Evolutionary conservation across 2,797 vertebrate species (phyloP).

Genomic region (Jordanella pulchra): DNA sequence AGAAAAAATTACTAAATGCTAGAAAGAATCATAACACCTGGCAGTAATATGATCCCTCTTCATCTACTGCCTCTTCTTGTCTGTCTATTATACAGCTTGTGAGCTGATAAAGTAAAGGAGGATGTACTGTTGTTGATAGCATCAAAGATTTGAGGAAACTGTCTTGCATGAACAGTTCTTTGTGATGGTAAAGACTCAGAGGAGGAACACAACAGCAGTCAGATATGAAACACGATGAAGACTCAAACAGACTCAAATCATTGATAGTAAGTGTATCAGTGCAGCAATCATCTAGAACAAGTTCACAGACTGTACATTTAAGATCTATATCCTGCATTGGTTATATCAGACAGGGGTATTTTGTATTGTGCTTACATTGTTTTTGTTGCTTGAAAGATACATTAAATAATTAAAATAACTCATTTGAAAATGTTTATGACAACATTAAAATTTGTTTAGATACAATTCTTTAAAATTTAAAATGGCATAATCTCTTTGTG

Average conservation of each 20-base stretch:
- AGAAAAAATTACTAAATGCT: constrained; percentile 16
- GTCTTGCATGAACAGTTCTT: constrained; percentile 55
- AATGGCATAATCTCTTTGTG: too few relatives aligned
- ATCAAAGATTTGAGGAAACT: constrained; percentile 59
- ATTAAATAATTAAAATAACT: not conserved
- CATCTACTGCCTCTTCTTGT: constrained; percentile 45
- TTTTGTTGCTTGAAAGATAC: not conserved
- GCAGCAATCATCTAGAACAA: constrained; percentile 5
- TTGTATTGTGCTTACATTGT: not conserved
- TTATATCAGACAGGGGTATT: not conserved
- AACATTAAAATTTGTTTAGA: not conserved
- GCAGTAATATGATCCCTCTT: constrained; percentile 42
- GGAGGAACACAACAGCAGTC: constrained; percentile 20
- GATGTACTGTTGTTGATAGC: constrained; percentile 48
- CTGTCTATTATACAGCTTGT: constrained; percentile 48
- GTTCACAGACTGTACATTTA: constrained; percentile 1
- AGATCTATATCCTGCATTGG: constrained; percentile 2
- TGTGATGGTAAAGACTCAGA: constrained; percentile 51
- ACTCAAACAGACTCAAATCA: constrained; percentile 43
- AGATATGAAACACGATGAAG: constrained; percentile 49
- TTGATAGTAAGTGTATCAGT: constrained; percentile 7
- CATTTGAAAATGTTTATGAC: not conserved
- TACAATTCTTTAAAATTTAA: too few relatives aligned
- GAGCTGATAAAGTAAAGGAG: constrained; percentile 46
- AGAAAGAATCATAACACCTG: constrained; percentile 39